phyloP scores from a whole-genome alignment of 2,888 invertebrate species.

The Drosophila hamatofila region DNA sequence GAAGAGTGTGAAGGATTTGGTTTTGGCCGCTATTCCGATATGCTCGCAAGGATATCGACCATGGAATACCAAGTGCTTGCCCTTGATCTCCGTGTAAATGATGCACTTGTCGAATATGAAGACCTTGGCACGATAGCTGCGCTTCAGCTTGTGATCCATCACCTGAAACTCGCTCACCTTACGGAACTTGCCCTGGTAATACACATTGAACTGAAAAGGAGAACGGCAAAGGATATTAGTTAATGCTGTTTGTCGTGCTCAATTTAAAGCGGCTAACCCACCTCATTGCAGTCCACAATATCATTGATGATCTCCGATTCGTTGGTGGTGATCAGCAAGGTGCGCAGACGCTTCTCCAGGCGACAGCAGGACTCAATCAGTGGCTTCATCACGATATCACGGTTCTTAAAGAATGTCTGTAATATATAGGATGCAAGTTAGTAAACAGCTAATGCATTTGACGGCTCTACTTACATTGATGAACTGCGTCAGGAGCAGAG shows the following conservation, averaged over 20 bases:
- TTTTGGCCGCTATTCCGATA: conserved; percentile 82
- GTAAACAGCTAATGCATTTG: not conserved
- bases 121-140: conserved; percentile 83
- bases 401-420: conserved; percentile 83
- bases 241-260: too few relatives aligned
- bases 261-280: conserved; percentile 27
- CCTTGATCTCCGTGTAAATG: conserved; percentile 84
- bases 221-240: too few relatives aligned
- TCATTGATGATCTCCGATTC: conserved; percentile 85
- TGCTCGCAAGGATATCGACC: conserved; percentile 85
- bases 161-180: conserved; percentile 84
- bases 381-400: conserved; percentile 83
- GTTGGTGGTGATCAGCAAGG: conserved; percentile 83
- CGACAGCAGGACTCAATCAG: conserved; percentile 84
- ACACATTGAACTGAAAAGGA: conserved; percentile 81
- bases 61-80: conserved; percentile 83
- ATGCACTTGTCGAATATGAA: conserved; percentile 85
- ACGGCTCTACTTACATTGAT: conserved; percentile 74
- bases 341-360: conserved; percentile 83
- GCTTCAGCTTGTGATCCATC: conserved; percentile 79
- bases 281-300: conserved; percentile 83
- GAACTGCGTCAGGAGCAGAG: conserved; percentile 83
- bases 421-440: not conserved
- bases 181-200: conserved; percentile 84
- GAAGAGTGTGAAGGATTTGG: conserved; percentile 82